These are phyloP conservation scores for Cromileptes altivelis DNA, from an alignment of 2,113 vertebrate species.

Conservation along the genomic window DNA sequence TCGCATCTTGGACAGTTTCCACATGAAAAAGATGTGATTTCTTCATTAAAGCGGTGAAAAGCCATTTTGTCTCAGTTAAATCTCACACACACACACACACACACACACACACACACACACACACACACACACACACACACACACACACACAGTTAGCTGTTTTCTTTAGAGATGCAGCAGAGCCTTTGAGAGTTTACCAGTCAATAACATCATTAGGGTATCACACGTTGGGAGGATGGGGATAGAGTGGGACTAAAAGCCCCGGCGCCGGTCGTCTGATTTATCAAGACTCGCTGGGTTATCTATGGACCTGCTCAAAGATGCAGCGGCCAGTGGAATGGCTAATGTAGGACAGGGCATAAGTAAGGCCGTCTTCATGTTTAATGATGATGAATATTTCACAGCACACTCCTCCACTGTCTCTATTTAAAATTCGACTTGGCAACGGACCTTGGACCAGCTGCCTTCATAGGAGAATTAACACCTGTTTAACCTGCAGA, in stretches of 20 bases:
- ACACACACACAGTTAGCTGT: neutral
- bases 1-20: neutral
- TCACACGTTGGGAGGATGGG: neutral
- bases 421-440: conserved; percentile 46
- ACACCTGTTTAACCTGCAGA: conserved; percentile 62
- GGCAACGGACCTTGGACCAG: conserved; percentile 21
- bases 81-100: neutral
- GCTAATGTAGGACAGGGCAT: conserved; percentile 45
- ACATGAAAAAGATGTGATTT: neutral
- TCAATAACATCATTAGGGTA: conserved; percentile 10
- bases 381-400: conserved; percentile 76
- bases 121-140: too few species aligned
- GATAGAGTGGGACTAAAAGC: neutral
- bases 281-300: conserved; percentile 8
- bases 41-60: neutral
- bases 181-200: neutral
- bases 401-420: conserved; percentile 30
- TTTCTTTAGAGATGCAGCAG: neutral
- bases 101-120: too few species aligned
- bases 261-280: neutral
- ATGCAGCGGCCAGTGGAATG: conserved; percentile 62
- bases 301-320: conserved; percentile 22
- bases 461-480: conserved; percentile 39
- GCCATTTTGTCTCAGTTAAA: neutral
- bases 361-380: conserved; percentile 48